Conservation (phyloP, 2,113 vertebrate species). For the Lophochroa leadbeateri region DNA sequence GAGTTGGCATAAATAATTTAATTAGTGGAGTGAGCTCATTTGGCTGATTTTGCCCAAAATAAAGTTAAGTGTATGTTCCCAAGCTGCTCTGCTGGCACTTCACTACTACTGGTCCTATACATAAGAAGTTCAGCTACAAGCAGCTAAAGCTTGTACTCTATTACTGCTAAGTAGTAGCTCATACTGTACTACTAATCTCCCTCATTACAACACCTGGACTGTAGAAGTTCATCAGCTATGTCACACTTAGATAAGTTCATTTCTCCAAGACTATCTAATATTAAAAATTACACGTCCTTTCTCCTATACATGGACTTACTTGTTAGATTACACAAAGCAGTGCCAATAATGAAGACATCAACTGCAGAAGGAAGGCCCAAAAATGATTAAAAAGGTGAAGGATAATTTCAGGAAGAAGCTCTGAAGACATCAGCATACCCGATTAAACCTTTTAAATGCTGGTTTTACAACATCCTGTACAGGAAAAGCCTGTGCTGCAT, state of each 20-base stretch:
- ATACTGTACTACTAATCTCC: background rate
- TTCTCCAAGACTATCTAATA: background rate
- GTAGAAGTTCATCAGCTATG: background rate
- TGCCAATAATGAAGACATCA: background rate
- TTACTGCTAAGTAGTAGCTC: background rate
- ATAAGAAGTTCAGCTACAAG: background rate
- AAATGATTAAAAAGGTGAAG: background rate
- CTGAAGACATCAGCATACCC: background rate
- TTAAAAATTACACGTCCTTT: background rate
- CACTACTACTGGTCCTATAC: background rate
- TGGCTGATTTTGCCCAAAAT: background rate
- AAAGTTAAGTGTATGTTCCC: background rate
- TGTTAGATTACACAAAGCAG: background rate
- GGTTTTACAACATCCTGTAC: background rate
- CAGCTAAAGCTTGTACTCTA: background rate
- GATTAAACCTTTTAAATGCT: background rate
- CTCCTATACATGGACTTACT: background rate
- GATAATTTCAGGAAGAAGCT: conserved; percentile 12
- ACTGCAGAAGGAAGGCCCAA: background rate
- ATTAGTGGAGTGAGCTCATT: background rate
- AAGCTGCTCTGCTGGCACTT: background rate
- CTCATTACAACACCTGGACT: background rate
- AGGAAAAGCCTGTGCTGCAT: conserved; percentile 9
- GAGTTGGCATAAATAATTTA: background rate
- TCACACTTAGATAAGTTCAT: background rate